Conservation (phyloP, 2,113 vertebrate species). For the Dipodomys spectabilis region DNA sequence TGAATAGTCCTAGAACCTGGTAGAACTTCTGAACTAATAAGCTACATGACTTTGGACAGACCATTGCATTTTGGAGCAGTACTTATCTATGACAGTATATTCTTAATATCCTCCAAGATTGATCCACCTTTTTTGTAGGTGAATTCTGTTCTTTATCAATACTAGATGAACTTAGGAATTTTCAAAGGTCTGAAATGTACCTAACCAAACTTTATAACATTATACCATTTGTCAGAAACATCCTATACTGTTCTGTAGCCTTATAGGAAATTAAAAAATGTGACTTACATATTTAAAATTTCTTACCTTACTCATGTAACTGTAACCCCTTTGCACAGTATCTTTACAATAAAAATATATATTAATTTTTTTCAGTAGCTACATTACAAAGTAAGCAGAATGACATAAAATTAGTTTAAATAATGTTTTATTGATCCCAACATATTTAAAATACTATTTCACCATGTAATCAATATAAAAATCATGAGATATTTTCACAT, state of each 20-base stretch:
- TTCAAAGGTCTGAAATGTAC: background rate
- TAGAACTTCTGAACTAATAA: conserved; percentile 25
- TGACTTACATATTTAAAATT: background rate
- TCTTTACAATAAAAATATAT: no score
- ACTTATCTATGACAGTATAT: background rate
- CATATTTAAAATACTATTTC: conserved; percentile 18
- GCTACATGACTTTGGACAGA: background rate
- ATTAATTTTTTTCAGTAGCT: background rate
- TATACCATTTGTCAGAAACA: background rate
- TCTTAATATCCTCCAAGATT: background rate
- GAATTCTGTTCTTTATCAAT: background rate
- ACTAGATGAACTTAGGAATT: background rate
- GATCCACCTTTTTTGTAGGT: background rate
- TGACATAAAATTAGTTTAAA: conserved; percentile 39
- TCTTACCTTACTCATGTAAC: no score
- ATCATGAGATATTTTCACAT: background rate
- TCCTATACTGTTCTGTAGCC: background rate
- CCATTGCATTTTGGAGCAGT: conserved; percentile 39
- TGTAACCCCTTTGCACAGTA: no score
- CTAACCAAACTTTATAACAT: background rate
- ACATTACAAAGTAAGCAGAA: conserved; percentile 30
- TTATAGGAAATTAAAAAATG: background rate
- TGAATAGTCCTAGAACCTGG: background rate
- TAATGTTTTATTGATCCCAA: conserved; percentile 21
- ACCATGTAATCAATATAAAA: conserved; percentile 2